phyloP scores from a whole-genome alignment of 2,113 vertebrate species.

The Blennius ocellaris region DNA sequence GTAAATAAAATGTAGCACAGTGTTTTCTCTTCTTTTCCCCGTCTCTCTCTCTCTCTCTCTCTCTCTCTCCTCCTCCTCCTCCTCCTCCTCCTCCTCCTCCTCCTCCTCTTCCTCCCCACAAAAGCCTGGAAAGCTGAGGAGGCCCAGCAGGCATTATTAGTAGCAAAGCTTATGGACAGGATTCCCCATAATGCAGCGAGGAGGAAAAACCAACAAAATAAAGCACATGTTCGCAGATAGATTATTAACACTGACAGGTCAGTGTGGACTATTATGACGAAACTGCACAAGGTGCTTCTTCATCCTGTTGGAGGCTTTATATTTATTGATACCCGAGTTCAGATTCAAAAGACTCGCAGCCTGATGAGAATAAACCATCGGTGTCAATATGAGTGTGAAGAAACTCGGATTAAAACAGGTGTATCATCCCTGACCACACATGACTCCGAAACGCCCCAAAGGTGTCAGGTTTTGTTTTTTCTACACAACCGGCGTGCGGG shows the following conservation, averaged over 20 bases:
- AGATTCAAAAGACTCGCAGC: constrained; percentile 4
- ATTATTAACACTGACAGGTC: constrained; percentile 63
- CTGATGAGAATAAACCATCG: constrained; percentile 28
- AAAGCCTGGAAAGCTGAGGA: constrained; percentile 40
- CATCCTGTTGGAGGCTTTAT: constrained; percentile 6
- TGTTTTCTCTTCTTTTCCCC: constrained; percentile 31
- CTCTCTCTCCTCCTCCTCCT: too few relatives aligned
- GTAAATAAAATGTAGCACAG: constrained; percentile 71
- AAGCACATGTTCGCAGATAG: constrained; percentile 40
- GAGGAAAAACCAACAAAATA: constrained; percentile 18
- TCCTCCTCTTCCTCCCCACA: too few relatives aligned
- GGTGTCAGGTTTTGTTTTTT: constrained; percentile 41
- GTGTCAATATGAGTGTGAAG: constrained; percentile 11
- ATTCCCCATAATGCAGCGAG: constrained; percentile 42
- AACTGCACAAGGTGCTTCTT: constrained; percentile 14
- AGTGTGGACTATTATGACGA: constrained; percentile 27
- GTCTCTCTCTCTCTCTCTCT: neutral
- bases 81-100: too few relatives aligned
- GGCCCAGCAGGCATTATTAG: constrained; percentile 70
- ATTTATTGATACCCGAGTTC: constrained; percentile 21
- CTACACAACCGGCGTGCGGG: constrained; percentile 23
- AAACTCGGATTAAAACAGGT: constrained; percentile 22
- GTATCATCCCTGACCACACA: constrained; percentile 7
- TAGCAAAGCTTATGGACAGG: constrained; percentile 52
- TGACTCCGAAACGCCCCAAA: constrained; percentile 32